These are phyloP conservation scores for Darevskia nairensis DNA, from an alignment of 2,797 vertebrate species.

Conservation along the genomic window DNA sequence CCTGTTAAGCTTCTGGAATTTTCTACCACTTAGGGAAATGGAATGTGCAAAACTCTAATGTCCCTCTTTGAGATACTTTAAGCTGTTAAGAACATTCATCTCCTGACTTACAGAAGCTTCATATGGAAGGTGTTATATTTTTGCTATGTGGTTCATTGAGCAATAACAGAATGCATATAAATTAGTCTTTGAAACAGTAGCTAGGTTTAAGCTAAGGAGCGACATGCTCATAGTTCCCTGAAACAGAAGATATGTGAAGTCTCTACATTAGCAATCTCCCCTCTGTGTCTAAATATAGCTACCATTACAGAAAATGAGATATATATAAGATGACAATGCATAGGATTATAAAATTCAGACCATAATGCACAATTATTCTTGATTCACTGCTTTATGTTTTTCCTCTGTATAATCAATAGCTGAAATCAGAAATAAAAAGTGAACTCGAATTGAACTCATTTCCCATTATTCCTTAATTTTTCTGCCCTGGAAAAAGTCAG, in stretches of 20 bases:
- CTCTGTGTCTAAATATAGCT: slow-evolving; percentile 10
- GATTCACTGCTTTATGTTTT: slow-evolving; percentile 31
- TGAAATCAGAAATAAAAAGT: slow-evolving; percentile 74
- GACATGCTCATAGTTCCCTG: not conserved
- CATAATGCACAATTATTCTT: slow-evolving; percentile 17
- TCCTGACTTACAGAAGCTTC: slow-evolving; percentile 18
- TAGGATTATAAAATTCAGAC: slow-evolving; percentile 39
- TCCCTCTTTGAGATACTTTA: not conserved
- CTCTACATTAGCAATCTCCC: slow-evolving; percentile 18
- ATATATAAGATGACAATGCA: slow-evolving; percentile 12
- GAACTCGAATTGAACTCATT: slow-evolving; percentile 77
- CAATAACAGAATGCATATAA: slow-evolving; percentile 5
- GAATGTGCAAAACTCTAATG: not conserved
- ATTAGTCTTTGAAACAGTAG: not conserved
- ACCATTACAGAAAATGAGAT: slow-evolving; percentile 12
- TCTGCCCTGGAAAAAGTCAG: slow-evolving; percentile 76
- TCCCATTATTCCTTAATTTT: slow-evolving; percentile 73
- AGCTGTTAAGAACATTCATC: not conserved
- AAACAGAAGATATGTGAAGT: slow-evolving; percentile 23
- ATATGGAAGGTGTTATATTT: slow-evolving; percentile 27
- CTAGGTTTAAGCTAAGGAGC: not conserved
- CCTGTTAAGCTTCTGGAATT: not conserved
- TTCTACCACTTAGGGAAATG: not conserved
- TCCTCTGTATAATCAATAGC: slow-evolving; percentile 49
- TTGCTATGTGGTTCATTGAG: not conserved